These are phyloP conservation scores for Illadopsis cleaveri DNA, from an alignment of 2,113 vertebrate genomes.

Conservation along the genomic window DNA sequence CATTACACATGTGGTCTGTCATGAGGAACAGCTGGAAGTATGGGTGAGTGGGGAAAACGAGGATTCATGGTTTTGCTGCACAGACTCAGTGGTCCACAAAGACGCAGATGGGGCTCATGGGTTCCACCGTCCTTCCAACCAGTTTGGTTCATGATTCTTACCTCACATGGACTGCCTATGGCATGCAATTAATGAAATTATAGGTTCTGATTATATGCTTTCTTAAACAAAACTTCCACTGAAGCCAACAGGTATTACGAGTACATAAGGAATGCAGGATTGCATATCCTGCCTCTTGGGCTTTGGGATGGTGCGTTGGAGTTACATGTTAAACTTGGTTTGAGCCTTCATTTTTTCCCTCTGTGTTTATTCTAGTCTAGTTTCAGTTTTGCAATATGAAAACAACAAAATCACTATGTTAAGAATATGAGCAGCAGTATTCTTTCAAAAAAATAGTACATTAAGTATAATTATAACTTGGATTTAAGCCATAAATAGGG, in stretches of 20 bases:
- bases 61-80: neutral
- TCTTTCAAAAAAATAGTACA: slow-evolving; percentile 23
- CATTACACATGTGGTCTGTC: accelerated
- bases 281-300: slow-evolving; percentile 64
- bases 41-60: neutral
- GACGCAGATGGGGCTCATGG: neutral
- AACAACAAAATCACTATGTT: slow-evolving; percentile 40
- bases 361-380: slow-evolving; percentile 45
- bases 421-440: slow-evolving; percentile 18
- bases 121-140: neutral
- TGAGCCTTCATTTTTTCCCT: slow-evolving; percentile 51
- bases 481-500: slow-evolving; percentile 4
- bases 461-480: slow-evolving; percentile 37
- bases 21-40: neutral
- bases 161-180: slow-evolving; percentile 43
- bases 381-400: slow-evolving; percentile 63
- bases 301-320: slow-evolving; percentile 45
- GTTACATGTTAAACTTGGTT: slow-evolving; percentile 26
- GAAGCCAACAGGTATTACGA: slow-evolving; percentile 58
- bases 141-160: slow-evolving; percentile 36
- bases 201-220: slow-evolving; percentile 37
- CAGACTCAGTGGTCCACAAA: neutral
- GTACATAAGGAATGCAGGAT: slow-evolving; percentile 50
- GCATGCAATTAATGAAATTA: slow-evolving; percentile 60
- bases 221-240: slow-evolving; percentile 59